Evolutionary conservation across 2,797 vertebrate genomes (phyloP), one percentile per base, ranked within the genome.

Genomic region (Acomys russatus): DNA sequence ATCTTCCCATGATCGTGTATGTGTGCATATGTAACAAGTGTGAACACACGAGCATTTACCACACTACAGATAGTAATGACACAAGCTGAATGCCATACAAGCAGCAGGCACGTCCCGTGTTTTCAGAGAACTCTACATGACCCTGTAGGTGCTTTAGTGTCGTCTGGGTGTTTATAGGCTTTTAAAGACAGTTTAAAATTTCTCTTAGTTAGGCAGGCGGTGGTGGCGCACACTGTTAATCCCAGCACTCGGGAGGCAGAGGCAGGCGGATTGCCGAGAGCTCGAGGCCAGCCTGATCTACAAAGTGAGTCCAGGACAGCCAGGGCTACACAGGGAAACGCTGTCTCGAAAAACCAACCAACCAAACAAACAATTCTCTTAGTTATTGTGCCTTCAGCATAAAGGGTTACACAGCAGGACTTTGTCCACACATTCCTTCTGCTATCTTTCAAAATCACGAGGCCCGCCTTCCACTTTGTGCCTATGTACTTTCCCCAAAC

Each of bases 11-110:
- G 68, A 87, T 6, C 33, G 30, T 70, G 11, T 70, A 6, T 44
- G 25, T 22, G 54, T 14, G 84, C 12, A 44, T 74, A 35, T 12
- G 38, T 20, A 11, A 2, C 35, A 44, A 6, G 35, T 9, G 23
- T 74, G 22, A 8, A 44, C 1, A 12, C 38, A 35, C 33, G 33
- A 20, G 22, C 38, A 38, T 10, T 73, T 73, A 20, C 71, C 20
- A 74, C 38, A 74, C 38, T 23, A 44, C 73, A 25, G 70, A 73
- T 18, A 73, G 73, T 74, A 88, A 49, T 14, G 94, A 79, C 18
- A 54, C 12, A 94, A 80, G 63, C 33, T 85, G 54, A 92, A 91
- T 49, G 71, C 77, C 38, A 90, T 83, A 90, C 30, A 87, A 90
- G 17, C n/a, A 96, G 63, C 38, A 79, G 79, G 77, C 23, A 59